A percentile compares a stretch with the other conserved stretches of the same genome.
Conservation (phyloP, 2,113 vertebrate species). For the Aplodontia rufa region DNA sequence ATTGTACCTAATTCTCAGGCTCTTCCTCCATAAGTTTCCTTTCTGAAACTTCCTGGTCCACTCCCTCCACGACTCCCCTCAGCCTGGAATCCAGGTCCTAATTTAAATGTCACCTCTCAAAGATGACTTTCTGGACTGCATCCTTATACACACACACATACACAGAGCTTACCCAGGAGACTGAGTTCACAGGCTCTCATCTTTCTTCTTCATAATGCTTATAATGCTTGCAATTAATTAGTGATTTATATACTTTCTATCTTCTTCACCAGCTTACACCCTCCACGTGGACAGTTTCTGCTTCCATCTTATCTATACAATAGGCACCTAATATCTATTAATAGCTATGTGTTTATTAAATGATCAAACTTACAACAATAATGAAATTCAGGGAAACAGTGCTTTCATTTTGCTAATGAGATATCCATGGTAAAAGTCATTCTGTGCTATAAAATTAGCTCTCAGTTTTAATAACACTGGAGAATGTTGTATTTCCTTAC, state of each 20-base stretch:
- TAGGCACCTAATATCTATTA: neutral
- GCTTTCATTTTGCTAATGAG: conserved; percentile 29
- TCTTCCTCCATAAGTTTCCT: neutral
- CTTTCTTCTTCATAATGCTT: neutral
- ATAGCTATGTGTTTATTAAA: neutral
- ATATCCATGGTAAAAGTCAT: conserved; percentile 16
- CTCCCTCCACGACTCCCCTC: neutral
- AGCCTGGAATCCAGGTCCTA: neutral
- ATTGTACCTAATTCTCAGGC: neutral
- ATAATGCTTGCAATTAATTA: neutral
- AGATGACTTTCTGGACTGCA: neutral
- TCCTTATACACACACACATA: neutral
- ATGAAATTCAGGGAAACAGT: neutral
- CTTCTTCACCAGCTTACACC: neutral
- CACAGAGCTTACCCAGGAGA: neutral
- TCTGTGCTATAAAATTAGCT: neutral
- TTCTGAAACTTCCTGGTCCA: neutral
- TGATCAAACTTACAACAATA: conserved; percentile 14
- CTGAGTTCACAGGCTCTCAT: neutral
- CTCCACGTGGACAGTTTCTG: neutral
- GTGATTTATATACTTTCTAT: neutral
- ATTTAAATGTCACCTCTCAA: neutral
- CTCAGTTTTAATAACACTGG: conserved; percentile 7
- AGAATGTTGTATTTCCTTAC: neutral
- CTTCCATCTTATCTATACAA: neutral